Evolutionary conservation across 2,113 vertebrate species (phyloP).

Genomic region (Eidolon helvum): DNA sequence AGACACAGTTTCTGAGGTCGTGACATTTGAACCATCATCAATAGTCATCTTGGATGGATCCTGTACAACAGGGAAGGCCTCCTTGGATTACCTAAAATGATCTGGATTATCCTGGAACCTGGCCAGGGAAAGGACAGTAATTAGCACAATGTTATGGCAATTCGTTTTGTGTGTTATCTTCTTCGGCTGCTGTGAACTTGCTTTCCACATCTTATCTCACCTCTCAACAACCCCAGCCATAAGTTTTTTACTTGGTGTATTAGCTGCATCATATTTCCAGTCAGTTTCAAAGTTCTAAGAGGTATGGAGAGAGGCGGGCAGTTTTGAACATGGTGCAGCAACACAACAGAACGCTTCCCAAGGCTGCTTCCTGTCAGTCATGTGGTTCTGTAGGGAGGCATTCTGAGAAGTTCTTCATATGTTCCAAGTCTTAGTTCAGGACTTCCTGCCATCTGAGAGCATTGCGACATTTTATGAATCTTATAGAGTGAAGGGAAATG

Average conservation of each 20-base stretch:
- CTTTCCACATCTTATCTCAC: not conserved
- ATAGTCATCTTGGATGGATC: not conserved
- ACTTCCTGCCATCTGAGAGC: not conserved
- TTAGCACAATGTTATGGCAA: accelerated
- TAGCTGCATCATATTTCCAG: not conserved
- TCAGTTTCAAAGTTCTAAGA: not conserved
- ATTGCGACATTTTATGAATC: not conserved
- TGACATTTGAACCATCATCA: not conserved
- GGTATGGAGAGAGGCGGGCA: not conserved
- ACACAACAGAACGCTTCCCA: not conserved
- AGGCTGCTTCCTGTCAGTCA: not conserved
- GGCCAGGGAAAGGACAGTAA: not conserved
- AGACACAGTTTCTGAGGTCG: not conserved
- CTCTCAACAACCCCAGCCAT: not conserved
- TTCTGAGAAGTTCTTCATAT: not conserved
- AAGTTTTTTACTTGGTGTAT: not conserved
- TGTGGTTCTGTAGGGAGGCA: not conserved
- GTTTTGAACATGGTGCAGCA: not conserved
- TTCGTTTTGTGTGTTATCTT: not conserved
- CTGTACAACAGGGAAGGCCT: too few species aligned
- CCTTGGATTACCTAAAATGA: accelerated
- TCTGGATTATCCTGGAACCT: not conserved
- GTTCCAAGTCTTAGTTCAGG: not conserved
- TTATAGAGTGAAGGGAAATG: not conserved
- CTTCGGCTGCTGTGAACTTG: not conserved